phyloP scores from a whole-genome alignment of 2,113 vertebrate genomes.

The Phocoena sinus region DNA sequence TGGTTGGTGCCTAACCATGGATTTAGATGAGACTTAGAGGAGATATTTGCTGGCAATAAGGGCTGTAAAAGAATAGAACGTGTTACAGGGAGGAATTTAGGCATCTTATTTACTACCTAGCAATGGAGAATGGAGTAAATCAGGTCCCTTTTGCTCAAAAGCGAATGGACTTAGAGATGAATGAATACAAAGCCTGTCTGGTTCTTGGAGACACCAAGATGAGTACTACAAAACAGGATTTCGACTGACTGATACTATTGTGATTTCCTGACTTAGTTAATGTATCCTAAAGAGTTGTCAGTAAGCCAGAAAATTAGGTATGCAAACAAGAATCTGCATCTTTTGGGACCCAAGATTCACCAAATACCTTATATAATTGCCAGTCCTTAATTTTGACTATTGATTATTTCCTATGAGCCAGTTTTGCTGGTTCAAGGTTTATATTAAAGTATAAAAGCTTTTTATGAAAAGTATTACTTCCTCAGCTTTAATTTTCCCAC shows the following conservation, averaged over 20 bases:
- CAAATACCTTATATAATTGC: neutral
- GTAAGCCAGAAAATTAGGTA: neutral
- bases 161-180: neutral
- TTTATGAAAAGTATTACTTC: neutral
- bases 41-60: neutral
- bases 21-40: conserved; percentile 37
- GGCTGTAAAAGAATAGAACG: neutral
- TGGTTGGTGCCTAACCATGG: neutral
- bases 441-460: neutral
- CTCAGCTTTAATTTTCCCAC: neutral
- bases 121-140: neutral
- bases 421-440: neutral
- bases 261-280: neutral
- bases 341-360: neutral
- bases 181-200: neutral
- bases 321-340: neutral
- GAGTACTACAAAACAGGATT: neutral
- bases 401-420: neutral
- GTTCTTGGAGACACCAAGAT: neutral
- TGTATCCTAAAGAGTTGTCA: neutral
- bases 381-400: neutral
- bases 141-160: neutral
- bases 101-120: neutral
- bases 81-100: neutral
- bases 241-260: neutral